A percentile compares a stretch with the other conserved stretches of the same genome.
Evolutionary conservation across 2,113 vertebrate genomes (phyloP).

Genomic region (Cochlearius cochlearius): DNA sequence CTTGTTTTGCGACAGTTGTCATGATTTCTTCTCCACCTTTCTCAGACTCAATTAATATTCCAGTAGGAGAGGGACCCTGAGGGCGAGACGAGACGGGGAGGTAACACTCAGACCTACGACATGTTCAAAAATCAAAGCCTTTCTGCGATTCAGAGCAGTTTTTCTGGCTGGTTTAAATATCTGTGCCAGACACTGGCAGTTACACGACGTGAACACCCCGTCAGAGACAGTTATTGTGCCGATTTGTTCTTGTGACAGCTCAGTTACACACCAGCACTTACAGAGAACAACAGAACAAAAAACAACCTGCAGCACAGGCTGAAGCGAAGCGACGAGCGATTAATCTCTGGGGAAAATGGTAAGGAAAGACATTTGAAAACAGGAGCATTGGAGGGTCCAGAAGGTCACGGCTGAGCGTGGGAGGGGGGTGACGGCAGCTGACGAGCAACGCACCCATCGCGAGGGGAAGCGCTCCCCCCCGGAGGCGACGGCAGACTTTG

Average conservation of each 20-base stretch:
- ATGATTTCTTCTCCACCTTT: not conserved
- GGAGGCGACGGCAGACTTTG: not conserved
- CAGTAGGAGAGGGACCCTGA: not conserved
- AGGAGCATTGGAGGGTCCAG: slow-evolving; percentile 3
- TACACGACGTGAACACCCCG: not conserved
- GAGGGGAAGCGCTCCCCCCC: not conserved
- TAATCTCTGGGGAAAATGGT: not conserved
- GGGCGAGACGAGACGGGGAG: not conserved
- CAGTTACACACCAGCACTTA: slow-evolving; percentile 19
- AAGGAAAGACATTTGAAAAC: slow-evolving; percentile 10
- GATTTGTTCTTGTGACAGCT: slow-evolving; percentile 39
- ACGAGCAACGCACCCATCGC: rapidly evolving
- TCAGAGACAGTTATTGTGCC: slow-evolving; percentile 22
- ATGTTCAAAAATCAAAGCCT: not conserved
- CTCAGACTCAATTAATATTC: not conserved
- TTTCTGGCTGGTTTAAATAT: slow-evolving; percentile 7
- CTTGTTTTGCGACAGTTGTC: not conserved
- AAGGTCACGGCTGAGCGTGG: not conserved
- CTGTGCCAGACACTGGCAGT: not conserved
- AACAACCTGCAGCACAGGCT: slow-evolving; percentile 13
- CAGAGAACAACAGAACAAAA: not conserved
- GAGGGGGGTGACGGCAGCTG: not conserved
- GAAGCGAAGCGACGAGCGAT: slow-evolving; percentile 32
- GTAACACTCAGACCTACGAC: not conserved
- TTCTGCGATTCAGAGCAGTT: not conserved